These are phyloP conservation scores for Cyrtorhinus lividipennis DNA, from an alignment of 1,140 invertebrate genomes.

Conservation along the genomic window DNA sequence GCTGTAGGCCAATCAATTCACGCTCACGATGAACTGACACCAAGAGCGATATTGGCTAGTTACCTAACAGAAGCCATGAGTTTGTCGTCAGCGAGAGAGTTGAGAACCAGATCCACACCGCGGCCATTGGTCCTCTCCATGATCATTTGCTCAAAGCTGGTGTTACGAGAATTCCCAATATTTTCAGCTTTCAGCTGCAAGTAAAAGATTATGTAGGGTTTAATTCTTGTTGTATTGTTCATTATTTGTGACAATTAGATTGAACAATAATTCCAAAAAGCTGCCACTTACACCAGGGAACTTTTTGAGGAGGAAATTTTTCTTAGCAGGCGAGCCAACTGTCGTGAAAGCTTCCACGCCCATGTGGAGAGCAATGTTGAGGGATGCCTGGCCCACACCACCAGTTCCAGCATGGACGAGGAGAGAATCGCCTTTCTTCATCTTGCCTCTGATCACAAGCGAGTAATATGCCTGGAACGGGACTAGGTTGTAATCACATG, in stretches of 20 bases:
- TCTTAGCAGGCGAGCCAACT: constrained; percentile 73
- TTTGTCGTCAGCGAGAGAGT: constrained; percentile 87
- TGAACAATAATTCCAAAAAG: too few relatives aligned
- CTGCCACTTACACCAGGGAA: constrained; percentile 53
- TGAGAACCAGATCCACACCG: constrained; percentile 85
- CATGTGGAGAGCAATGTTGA: constrained; percentile 74
- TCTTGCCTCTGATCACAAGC: constrained; percentile 63
- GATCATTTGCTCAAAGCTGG: constrained; percentile 78
- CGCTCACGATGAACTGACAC: too few relatives aligned
- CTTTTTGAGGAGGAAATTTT: constrained; percentile 70
- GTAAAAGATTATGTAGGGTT: too few relatives aligned
- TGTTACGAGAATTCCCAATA: constrained; percentile 85
- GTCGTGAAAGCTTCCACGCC: constrained; percentile 73
- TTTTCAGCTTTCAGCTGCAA: constrained; percentile 56
- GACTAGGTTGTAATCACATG: too few relatives aligned
- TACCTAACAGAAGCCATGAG: constrained; percentile 81
- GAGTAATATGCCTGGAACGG: constrained; percentile 80
- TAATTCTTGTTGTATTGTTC: too few relatives aligned
- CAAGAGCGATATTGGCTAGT: too few relatives aligned
- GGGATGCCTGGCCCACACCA: constrained; percentile 91
- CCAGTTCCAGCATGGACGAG: constrained; percentile 92
- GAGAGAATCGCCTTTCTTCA: constrained; percentile 69
- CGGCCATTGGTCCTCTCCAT: constrained; percentile 58
- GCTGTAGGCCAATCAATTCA: too few relatives aligned
- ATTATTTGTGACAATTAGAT: too few relatives aligned